Evolutionary conservation across 92 coral and sea anemone genomes (phyloP).

Genomic region (Galaxea fascicularis): DNA sequence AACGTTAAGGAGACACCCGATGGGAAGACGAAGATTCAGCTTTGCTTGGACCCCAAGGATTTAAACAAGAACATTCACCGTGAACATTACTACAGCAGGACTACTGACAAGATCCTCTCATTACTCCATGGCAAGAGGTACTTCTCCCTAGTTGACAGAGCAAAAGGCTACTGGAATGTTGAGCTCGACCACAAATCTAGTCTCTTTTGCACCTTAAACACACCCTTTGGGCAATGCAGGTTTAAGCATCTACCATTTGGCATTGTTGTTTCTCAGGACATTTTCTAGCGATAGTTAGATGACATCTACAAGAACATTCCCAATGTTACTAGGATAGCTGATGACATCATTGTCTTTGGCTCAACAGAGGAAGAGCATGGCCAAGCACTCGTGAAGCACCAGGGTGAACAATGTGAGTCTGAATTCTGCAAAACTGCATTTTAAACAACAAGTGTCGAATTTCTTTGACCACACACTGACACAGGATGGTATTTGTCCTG

Average conservation of each 20-base stretch:
- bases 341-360: slow-evolving; percentile 55
- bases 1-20: slow-evolving; percentile 29
- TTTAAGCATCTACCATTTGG: slow-evolving; percentile 79
- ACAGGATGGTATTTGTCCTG: slow-evolving; percentile 57
- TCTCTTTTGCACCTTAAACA: slow-evolving; percentile 76
- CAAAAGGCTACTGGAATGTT: slow-evolving; percentile 74
- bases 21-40: slow-evolving; percentile 17
- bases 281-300: slow-evolving; percentile 66
- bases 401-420: slow-evolving; percentile 62
- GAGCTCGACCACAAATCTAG: slow-evolving; percentile 68
- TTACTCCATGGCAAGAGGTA: slow-evolving; percentile 12
- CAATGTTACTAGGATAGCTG: slow-evolving; percentile 57
- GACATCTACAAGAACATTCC: slow-evolving; percentile 65
- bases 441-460: slow-evolving; percentile 56
- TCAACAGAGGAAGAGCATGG: slow-evolving; percentile 53
- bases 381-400: slow-evolving; percentile 44
- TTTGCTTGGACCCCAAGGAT: slow-evolving; percentile 55
- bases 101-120: slow-evolving; percentile 49
- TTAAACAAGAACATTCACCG: slow-evolving; percentile 67
- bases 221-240: slow-evolving; percentile 29
- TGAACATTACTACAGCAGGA: slow-evolving; percentile 64
- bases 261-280: slow-evolving; percentile 33
- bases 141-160: slow-evolving; percentile 71
- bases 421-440: slow-evolving; percentile 70
- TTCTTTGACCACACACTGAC: slow-evolving; percentile 63